Conservation (phyloP, 2,113 vertebrate genomes). For the Uropsilus gracilis region DNA sequence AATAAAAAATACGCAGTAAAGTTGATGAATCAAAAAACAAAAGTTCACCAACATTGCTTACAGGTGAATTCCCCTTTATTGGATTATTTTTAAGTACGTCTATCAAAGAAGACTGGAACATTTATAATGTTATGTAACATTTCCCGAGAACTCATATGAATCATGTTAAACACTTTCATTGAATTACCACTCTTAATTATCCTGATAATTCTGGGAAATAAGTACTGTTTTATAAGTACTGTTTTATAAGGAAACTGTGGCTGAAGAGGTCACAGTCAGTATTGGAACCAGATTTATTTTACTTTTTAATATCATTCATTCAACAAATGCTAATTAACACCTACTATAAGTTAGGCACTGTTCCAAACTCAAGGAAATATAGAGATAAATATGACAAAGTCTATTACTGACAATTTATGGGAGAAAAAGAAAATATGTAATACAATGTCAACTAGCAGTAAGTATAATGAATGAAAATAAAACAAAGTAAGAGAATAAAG, state of each 20-base stretch:
- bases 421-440: slow-evolving; percentile 39
- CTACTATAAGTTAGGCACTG: slow-evolving; percentile 22
- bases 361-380: slow-evolving; percentile 38
- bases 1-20: neutral
- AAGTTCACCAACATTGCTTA: neutral
- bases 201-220: neutral
- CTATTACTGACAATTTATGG: neutral
- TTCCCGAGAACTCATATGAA: slow-evolving; percentile 4
- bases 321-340: slow-evolving; percentile 63
- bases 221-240: neutral
- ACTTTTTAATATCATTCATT: slow-evolving; percentile 31
- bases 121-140: slow-evolving; percentile 28
- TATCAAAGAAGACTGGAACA: neutral
- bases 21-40: neutral
- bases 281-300: slow-evolving; percentile 4
- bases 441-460: slow-evolving; percentile 14
- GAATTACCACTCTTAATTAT: slow-evolving; percentile 48
- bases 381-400: slow-evolving; percentile 40
- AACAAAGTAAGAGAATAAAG: slow-evolving; percentile 41
- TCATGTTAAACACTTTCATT: neutral
- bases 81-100: neutral
- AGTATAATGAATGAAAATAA: slow-evolving; percentile 28
- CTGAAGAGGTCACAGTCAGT: slow-evolving; percentile 2
- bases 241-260: neutral
- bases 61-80: neutral